Percentiles rank a stretch among this genome's conserved stretches.
Conservation (phyloP, 1,140 invertebrate genomes). For the Scaptomyza montana region DNA sequence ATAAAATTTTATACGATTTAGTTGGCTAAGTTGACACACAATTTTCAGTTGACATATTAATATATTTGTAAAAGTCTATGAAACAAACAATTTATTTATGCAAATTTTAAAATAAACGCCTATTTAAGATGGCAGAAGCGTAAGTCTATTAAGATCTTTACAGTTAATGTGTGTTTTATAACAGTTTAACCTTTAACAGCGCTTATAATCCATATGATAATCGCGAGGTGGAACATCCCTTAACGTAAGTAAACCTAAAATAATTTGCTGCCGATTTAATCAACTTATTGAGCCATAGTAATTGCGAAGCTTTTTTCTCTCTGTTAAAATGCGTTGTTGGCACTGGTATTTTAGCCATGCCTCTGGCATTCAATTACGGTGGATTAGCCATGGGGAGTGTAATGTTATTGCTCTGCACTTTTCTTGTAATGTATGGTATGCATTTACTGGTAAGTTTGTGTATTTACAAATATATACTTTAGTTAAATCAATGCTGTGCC, state of each 20-base stretch:
- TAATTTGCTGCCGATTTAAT: not conserved
- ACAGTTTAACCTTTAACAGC: too few species aligned
- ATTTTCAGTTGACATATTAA: too few species aligned
- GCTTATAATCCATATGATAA: slow-evolving; percentile 47
- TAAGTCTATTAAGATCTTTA: too few species aligned
- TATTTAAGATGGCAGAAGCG: too few species aligned
- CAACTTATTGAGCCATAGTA: not conserved
- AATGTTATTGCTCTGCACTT: not conserved
- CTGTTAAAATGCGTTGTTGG: slow-evolving; percentile 49
- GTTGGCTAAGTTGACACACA: too few species aligned
- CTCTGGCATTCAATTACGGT: slow-evolving; percentile 32
- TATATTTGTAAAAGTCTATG: too few species aligned
- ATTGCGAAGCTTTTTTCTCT: slow-evolving; percentile 29
- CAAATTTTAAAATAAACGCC: too few species aligned
- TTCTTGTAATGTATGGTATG: slow-evolving; percentile 47
- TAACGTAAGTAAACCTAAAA: slow-evolving; percentile 37
- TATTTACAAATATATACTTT: too few species aligned
- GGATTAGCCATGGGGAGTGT: slow-evolving; percentile 27
- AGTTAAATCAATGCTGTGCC: too few species aligned
- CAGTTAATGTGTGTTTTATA: too few species aligned
- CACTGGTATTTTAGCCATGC: slow-evolving; percentile 47
- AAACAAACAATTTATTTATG: too few species aligned
- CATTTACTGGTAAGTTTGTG: slow-evolving; percentile 37
- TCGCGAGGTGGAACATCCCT: slow-evolving; percentile 19
- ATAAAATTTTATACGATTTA: too few species aligned